These are phyloP conservation scores for Leptestheria dahalacensis DNA, from an alignment of 1,140 invertebrate genomes.

Conservation along the genomic window DNA sequence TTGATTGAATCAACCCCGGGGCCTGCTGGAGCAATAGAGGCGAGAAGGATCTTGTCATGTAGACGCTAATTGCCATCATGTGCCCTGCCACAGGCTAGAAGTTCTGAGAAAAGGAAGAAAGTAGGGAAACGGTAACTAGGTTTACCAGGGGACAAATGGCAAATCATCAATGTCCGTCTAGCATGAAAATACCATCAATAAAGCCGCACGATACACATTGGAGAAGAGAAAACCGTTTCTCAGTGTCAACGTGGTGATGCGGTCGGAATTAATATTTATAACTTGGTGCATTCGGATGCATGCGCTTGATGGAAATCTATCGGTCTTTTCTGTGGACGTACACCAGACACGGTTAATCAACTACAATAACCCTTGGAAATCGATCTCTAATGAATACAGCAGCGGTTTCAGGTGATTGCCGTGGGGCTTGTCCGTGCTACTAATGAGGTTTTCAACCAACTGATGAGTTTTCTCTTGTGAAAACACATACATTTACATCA, in stretches of 20 bases:
- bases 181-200: neutral
- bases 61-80: neutral
- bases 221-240: neutral
- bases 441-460: too few species aligned
- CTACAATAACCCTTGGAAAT: too few species aligned
- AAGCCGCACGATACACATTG: neutral
- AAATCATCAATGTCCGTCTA: neutral
- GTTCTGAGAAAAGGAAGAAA: neutral
- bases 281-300: too few species aligned
- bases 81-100: neutral
- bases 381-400: too few species aligned
- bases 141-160: neutral
- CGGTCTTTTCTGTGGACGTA: too few species aligned
- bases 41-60: neutral
- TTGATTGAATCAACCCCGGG: neutral
- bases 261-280: neutral
- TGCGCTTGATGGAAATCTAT: too few species aligned
- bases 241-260: neutral
- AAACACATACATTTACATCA: too few species aligned
- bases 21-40: neutral
- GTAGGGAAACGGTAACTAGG: neutral
- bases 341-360: too few species aligned
- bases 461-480: too few species aligned
- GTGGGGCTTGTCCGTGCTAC: too few species aligned
- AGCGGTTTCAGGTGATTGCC: too few species aligned